These are phyloP conservation scores for Eumerus sabulonum DNA, from an alignment of 2,888 invertebrate species.

Conservation along the genomic window DNA sequence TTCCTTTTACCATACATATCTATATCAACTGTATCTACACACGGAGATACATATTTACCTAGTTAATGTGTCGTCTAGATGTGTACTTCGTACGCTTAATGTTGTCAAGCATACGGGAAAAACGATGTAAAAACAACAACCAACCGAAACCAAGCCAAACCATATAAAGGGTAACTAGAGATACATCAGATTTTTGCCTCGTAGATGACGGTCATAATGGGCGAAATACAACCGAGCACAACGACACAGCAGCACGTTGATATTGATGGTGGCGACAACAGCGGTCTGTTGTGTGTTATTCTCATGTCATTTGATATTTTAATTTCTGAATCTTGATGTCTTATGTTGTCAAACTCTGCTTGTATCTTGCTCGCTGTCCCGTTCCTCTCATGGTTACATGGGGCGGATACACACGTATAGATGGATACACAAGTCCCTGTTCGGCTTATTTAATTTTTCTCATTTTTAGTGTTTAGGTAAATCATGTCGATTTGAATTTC, in stretches of 20 bases:
- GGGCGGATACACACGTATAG: too few species aligned
- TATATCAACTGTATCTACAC: slow-evolving; percentile 3
- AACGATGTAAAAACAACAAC: too few species aligned
- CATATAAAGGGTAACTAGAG: slow-evolving; percentile 43
- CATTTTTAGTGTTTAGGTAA: slow-evolving; percentile 19
- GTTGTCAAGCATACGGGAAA: slow-evolving; percentile 44
- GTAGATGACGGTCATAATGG: slow-evolving; percentile 42
- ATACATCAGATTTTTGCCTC: slow-evolving; percentile 51
- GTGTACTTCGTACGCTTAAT: slow-evolving; percentile 47
- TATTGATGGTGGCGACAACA: slow-evolving; percentile 20
- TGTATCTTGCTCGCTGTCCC: slow-evolving; percentile 14
- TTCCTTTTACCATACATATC: slow-evolving; percentile 18
- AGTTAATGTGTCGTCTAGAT: slow-evolving; percentile 55
- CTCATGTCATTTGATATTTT: slow-evolving; percentile 67
- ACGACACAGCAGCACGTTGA: slow-evolving; percentile 3
- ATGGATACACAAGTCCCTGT: background rate
- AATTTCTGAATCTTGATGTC: slow-evolving; percentile 63
- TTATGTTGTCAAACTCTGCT: slow-evolving; percentile 7
- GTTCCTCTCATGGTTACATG: background rate
- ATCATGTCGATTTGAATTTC: slow-evolving; percentile 44
- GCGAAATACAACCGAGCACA: slow-evolving; percentile 18
- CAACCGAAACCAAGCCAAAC: too few species aligned
- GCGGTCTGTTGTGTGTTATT: slow-evolving; percentile 23
- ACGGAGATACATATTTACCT: slow-evolving; percentile 45
- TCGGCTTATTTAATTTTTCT: background rate